phyloP scores from a whole-genome alignment of 2,888 invertebrate species.

The Euplagia quadripunctaria region DNA sequence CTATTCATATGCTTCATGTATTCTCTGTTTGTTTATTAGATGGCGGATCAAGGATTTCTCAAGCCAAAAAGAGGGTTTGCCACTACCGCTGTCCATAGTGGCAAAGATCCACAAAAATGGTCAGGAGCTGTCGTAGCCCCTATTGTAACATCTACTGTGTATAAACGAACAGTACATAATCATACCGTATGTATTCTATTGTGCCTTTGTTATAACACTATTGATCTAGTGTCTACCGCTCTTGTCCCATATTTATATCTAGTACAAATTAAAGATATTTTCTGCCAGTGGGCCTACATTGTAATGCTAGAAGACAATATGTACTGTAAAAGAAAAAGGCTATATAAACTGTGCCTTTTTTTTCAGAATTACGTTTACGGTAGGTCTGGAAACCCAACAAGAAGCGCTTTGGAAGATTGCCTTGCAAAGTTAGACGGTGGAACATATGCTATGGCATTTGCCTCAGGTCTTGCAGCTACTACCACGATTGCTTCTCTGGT shows the following conservation, averaged over 20 bases:
- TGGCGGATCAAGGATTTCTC: conserved; percentile 43
- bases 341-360: not conserved
- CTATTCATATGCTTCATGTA: not conserved
- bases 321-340: not conserved
- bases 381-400: conserved; percentile 95
- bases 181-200: conserved; percentile 75
- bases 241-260: not conserved
- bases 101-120: conserved; percentile 92
- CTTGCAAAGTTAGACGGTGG: conserved; percentile 94
- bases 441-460: conserved; percentile 91
- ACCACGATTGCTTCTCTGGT: conserved; percentile 90
- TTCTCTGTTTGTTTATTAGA: not conserved
- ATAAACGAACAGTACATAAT: conserved; percentile 52
- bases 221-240: not conserved
- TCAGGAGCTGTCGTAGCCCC: conserved; percentile 91
- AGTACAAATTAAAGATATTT: not conserved
- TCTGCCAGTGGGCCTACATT: not conserved
- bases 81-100: conserved; percentile 92
- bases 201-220: not conserved
- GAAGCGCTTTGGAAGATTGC: conserved; percentile 93
- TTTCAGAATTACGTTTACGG: conserved; percentile 91
- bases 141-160: conserved; percentile 66
- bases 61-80: conserved; percentile 85
- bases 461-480: conserved; percentile 94
- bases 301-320: not conserved